Percentiles rank a stretch among this genome's conserved stretches.
Evolutionary conservation across 2,797 vertebrate genomes (phyloP).

Genomic region (Cyprinodon diabolis): DNA sequence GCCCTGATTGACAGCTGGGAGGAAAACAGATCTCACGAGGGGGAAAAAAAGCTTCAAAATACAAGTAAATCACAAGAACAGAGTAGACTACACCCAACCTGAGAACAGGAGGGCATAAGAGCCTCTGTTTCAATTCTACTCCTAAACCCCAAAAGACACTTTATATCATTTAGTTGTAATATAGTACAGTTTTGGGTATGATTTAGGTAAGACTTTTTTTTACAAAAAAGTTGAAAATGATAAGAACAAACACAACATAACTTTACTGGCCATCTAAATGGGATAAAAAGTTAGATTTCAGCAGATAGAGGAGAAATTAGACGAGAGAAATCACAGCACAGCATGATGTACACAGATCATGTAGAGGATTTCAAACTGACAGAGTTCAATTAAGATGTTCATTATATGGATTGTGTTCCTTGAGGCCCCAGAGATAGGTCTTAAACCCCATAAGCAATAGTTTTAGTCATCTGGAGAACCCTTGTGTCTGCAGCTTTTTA

Average conservation of each 20-base stretch:
- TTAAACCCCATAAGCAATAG: slow-evolving; percentile 57
- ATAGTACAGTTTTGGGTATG: background rate
- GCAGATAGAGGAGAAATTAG: slow-evolving; percentile 12
- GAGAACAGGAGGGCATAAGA: background rate
- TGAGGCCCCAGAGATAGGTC: slow-evolving; percentile 55
- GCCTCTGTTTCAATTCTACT: background rate
- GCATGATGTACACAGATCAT: slow-evolving; percentile 9
- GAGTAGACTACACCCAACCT: background rate
- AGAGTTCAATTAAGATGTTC: slow-evolving; percentile 52
- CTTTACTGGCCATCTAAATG: background rate
- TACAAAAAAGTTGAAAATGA: background rate
- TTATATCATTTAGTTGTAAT: background rate
- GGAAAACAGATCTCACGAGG: background rate
- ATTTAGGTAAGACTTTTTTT: background rate
- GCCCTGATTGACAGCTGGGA: background rate
- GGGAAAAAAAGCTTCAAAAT: slow-evolving; percentile 3
- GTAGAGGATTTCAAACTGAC: slow-evolving; percentile 37
- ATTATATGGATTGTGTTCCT: slow-evolving; percentile 46
- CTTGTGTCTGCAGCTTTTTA: slow-evolving; percentile 52
- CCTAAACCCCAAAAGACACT: background rate
- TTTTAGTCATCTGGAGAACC: slow-evolving; percentile 46
- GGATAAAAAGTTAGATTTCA: slow-evolving; percentile 11
- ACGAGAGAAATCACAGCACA: slow-evolving; percentile 36
- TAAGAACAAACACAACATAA: background rate
- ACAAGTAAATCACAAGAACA: background rate